Conservation (phyloP, 2,113 vertebrate genomes). For the Anarrhichthys ocellatus region DNA sequence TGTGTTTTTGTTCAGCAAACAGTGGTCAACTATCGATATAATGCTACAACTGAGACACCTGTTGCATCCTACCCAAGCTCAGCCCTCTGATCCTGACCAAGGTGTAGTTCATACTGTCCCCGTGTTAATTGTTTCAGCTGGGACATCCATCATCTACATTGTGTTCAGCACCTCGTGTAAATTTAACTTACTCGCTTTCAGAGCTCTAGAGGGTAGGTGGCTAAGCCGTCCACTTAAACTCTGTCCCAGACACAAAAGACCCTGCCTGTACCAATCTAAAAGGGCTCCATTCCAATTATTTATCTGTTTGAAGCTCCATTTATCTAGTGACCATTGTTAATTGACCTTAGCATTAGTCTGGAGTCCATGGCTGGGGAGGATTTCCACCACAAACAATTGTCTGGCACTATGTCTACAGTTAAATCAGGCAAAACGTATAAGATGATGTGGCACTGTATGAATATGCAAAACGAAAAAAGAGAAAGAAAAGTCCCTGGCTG, state of each 20-base stretch:
- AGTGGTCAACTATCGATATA: conserved; percentile 12
- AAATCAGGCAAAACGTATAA: conserved; percentile 11
- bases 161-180: conserved; percentile 65
- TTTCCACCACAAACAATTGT: conserved; percentile 52
- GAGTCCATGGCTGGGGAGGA: conserved; percentile 39
- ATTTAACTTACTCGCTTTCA: conserved; percentile 72
- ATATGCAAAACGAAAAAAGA: conserved; percentile 11
- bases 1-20: conserved; percentile 32
- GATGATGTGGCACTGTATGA: conserved; percentile 17
- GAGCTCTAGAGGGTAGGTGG: conserved; percentile 25
- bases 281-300: conserved; percentile 51
- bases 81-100: conserved; percentile 29
- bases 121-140: conserved; percentile 70
- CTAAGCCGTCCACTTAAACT: conserved; percentile 60
- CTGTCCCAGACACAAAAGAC: conserved; percentile 61
- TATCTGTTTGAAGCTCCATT: conserved; percentile 65
- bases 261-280: conserved; percentile 26
- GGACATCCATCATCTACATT: conserved; percentile 58
- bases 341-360: conserved; percentile 62
- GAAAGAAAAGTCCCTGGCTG: conserved; percentile 14
- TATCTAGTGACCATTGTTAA: conserved; percentile 51
- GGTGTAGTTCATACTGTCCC: conserved; percentile 19
- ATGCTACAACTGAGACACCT: conserved; percentile 51
- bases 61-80: conserved; percentile 14
- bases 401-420: conserved; percentile 31